Evolutionary conservation across 2,888 invertebrate genomes (phyloP).

Genomic region (Synergus umbraculus): DNA sequence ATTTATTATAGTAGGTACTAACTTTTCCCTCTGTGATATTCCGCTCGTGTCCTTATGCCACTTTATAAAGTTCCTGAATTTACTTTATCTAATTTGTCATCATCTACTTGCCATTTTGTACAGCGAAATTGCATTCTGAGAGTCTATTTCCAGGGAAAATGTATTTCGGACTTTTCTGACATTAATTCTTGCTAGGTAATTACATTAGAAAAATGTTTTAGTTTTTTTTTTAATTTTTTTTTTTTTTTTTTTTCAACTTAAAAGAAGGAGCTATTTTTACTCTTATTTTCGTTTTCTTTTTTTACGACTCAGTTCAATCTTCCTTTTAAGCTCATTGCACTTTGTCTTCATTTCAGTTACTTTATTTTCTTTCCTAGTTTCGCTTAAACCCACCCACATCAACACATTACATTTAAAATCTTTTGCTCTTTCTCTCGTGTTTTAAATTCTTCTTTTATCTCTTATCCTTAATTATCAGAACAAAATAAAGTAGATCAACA

Average conservation of each 20-base stretch:
- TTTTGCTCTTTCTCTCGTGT: background rate
- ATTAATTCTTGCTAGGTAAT: background rate
- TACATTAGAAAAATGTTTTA: background rate
- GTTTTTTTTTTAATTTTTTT: background rate
- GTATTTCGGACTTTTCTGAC: background rate
- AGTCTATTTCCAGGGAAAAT: background rate
- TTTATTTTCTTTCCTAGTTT: background rate
- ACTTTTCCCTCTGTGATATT: constrained; percentile 11
- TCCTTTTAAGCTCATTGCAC: background rate
- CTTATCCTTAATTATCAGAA: background rate
- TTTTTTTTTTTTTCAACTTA: background rate
- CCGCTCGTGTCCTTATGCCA: background rate
- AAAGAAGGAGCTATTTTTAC: background rate
- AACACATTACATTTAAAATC: constrained; percentile 16
- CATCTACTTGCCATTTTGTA: background rate
- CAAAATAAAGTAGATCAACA: background rate
- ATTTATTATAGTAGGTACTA: background rate
- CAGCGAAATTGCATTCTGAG: background rate
- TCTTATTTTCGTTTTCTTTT: background rate
- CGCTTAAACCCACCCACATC: background rate
- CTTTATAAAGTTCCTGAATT: background rate
- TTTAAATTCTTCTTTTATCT: background rate
- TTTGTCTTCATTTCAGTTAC: constrained; percentile 12
- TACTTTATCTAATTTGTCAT: background rate
- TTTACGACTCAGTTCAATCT: background rate